Evolutionary conservation across 2,888 invertebrate species (phyloP), one percentile per base, ranked within the genome.

Genomic region (Cremastobaeus sp.): DNA sequence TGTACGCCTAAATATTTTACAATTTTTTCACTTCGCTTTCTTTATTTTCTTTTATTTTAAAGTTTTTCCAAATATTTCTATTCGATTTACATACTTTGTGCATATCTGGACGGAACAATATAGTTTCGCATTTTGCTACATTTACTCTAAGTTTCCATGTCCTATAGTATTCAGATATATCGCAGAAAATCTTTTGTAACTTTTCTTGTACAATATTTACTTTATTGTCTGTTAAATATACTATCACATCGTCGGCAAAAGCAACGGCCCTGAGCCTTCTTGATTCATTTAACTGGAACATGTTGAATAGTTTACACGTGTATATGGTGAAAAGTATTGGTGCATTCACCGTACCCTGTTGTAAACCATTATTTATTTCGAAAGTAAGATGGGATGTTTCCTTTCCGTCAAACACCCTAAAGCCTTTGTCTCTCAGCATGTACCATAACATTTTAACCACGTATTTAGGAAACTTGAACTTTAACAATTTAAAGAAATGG

Each of bases 111-210:
- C 68, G 59, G 21, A 76, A 76, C 0, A 76, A 11, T 0, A 78
- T 76, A 0, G 60, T 54, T 55, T 78, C 78, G 5, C 76, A 74
- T 25, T 77, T 78, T 0, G 12, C 1, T 1, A 55, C 14, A 11
- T 75, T 79, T 3, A 78, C 52, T 35, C 37, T 57, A 0, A 77
- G 15, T 12, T 74, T 78, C 78, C 76, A 77, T 0, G 28, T 37
- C 1, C 34, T 39, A 4, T 55, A 76, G 9, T 65, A 64, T 0
- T 34, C 8, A 1, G 47, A 21, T 0, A 62, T 55, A 34, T 41
- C 45, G 2, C 35, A 32, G 2, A 62, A 21, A 1, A 66, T 12
- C 0, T 45, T 5, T 18, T 59, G 41, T 0, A 74, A 35, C 5
- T 37, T 41, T 0, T 15, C 8, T 41, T 65, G 11, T 0, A 71